Base-by-base conservation (phyloP, 2,888 invertebrate species). In the Blera fallax region DNA sequence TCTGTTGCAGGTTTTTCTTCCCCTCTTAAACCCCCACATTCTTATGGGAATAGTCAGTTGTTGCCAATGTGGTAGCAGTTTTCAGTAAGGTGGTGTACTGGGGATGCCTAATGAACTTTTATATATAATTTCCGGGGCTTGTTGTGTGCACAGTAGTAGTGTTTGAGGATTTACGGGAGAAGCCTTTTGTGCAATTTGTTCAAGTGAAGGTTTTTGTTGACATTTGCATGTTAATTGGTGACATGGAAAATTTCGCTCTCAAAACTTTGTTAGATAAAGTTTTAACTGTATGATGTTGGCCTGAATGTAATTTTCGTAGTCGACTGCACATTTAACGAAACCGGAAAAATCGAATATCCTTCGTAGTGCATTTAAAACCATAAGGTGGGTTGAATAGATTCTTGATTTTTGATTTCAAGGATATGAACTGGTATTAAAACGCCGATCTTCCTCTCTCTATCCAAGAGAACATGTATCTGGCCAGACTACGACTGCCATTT, bases 171-270 rank as follows among this genome's bases (percentile, higher is more conserved):
- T 77, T 77, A 45, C 58, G 24, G 56, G 21, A 64, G 65, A 72
- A 83, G 43, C 65, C 78, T 78, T 83, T 78, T 72, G 58, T 78
- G 52, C 65, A 74, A 67, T 80, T 80, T 74, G 43, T 14, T 50
- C 50, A 69, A 69, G 67, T 67, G 76, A 54, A 24, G 76, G 76
- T 40, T 62, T 70, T 82, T 82, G 77, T 82, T 84, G 74, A 84
- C 79, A 74, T 74, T n/a, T 74, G 79, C 79, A 74, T 79, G 32
- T 67, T 79, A 83, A 83, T 83, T 83, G 79, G 83, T 79, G 67
- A 58, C 72, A 72, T 50, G 64, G 54, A 79, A 64, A 72, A 52
- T 69, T 60, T 70, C 29, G 1, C n/a, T 45, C n/a, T 24, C 2
- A 24, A 24, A 18, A 18, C 0, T 21, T 34, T 37, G 34, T 27